A percentile compares a stretch with the other conserved stretches of the same genome.
Conservation (phyloP, 2,113 vertebrate species). For the Mirounga angustirostris region DNA sequence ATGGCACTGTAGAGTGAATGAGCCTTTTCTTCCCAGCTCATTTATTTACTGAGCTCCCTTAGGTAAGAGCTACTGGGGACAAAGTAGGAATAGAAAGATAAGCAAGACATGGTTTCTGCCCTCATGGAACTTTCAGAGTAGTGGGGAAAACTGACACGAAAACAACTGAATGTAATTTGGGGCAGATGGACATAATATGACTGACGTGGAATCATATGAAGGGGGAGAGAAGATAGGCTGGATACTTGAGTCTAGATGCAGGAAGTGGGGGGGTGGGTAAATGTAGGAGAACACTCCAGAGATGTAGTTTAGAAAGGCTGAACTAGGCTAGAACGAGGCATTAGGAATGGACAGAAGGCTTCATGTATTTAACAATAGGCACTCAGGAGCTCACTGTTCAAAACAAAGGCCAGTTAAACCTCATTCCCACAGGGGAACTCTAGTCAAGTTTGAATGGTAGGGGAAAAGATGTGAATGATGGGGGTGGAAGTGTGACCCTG, state of each 20-base stretch:
- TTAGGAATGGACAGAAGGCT: background rate
- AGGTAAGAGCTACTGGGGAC: background rate
- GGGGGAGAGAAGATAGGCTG: background rate
- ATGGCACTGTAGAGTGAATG: background rate
- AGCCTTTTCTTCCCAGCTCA: background rate
- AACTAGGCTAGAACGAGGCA: background rate
- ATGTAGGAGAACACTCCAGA: background rate
- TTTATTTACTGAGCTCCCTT: background rate
- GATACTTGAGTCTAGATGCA: background rate
- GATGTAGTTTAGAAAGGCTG: background rate
- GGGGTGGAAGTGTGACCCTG: background rate
- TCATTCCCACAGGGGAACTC: background rate
- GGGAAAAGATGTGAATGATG: background rate
- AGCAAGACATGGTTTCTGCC: background rate
- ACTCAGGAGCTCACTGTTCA: background rate
- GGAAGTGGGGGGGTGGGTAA: background rate
- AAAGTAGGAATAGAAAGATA: background rate
- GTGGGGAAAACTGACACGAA: background rate
- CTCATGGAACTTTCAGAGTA: background rate
- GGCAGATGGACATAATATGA: rapidly evolving
- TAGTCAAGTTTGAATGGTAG: background rate
- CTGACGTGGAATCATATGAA: background rate
- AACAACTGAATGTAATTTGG: background rate
- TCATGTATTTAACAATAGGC: background rate
- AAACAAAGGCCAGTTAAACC: background rate